phyloP scores from a whole-genome alignment of 2,888 invertebrate species.

The Trachelus troglodyta region DNA sequence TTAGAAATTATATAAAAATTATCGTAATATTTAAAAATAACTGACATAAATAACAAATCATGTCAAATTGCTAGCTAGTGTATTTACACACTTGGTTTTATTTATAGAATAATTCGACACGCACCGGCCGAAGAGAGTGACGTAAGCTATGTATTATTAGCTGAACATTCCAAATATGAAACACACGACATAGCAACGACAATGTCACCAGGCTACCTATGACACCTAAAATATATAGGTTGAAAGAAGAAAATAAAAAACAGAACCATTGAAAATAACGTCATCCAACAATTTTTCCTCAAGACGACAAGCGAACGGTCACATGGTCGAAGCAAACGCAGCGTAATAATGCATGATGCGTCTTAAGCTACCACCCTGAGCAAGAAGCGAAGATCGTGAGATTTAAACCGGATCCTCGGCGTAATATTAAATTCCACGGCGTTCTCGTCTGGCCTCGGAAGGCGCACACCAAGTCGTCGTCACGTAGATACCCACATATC shows the following conservation, averaged over 20 bases:
- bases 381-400: conserved; percentile 13
- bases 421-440: conserved; percentile 13
- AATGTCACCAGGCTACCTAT: not conserved
- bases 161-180: not conserved
- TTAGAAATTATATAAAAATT: too few species aligned
- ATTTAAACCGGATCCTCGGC: conserved; percentile 14
- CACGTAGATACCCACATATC: conserved; percentile 4
- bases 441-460: conserved; percentile 2
- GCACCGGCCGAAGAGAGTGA: not conserved
- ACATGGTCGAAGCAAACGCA: not conserved
- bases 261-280: not conserved
- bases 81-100: not conserved
- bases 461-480: not conserved
- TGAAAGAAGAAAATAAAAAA: not conserved
- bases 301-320: not conserved
- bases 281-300: not conserved
- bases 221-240: not conserved
- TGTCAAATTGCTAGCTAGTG: not conserved
- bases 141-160: not conserved
- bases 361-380: conserved; percentile 12
- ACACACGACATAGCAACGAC: not conserved
- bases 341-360: conserved; percentile 8
- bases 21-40: too few species aligned
- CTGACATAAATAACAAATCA: not conserved
- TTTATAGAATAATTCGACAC: not conserved